Evolutionary conservation across 2,888 invertebrate species (phyloP).

Genomic region (Phyllotreta cruciferae): DNA sequence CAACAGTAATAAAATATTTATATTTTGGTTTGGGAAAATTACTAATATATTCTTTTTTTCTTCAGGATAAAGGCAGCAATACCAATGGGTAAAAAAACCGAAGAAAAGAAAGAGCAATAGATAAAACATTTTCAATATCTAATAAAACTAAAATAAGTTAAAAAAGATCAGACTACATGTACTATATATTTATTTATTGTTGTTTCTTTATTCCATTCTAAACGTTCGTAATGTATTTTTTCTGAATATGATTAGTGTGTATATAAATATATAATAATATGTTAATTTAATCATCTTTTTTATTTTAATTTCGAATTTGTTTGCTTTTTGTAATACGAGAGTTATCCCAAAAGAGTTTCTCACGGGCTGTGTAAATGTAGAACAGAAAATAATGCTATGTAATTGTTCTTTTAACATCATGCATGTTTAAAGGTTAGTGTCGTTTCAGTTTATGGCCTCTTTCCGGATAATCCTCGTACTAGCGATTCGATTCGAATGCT

Average conservation of each 20-base stretch:
- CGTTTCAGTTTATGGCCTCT: too few species aligned
- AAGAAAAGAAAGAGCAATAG: slow-evolving; percentile 87
- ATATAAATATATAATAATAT: slow-evolving; percentile 35
- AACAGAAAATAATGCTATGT: slow-evolving; percentile 19
- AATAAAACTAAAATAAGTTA: slow-evolving; percentile 12
- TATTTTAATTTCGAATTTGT: slow-evolving; percentile 40
- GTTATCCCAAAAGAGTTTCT: background rate
- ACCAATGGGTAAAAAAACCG: slow-evolving; percentile 86
- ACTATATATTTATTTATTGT: slow-evolving; percentile 39
- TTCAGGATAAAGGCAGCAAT: slow-evolving; percentile 86
- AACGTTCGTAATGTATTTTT: slow-evolving; percentile 37
- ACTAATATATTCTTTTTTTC: slow-evolving; percentile 42
- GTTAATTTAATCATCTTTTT: slow-evolving; percentile 43
- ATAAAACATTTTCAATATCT: slow-evolving; percentile 37
- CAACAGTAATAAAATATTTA: slow-evolving; percentile 3
- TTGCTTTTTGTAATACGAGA: slow-evolving; percentile 45
- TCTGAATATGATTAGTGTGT: slow-evolving; percentile 39
- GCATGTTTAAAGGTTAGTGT: too few species aligned
- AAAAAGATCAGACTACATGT: slow-evolving; percentile 22
- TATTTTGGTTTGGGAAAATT: slow-evolving; percentile 8
- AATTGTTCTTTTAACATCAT: too few species aligned
- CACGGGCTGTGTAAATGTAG: slow-evolving; percentile 34
- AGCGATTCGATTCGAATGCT: too few species aligned
- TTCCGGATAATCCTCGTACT: too few species aligned
- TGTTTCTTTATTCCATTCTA: slow-evolving; percentile 47